phyloP scores from a whole-genome alignment of 2,797 vertebrate species.

The Dendrocincla tyrannina region DNA sequence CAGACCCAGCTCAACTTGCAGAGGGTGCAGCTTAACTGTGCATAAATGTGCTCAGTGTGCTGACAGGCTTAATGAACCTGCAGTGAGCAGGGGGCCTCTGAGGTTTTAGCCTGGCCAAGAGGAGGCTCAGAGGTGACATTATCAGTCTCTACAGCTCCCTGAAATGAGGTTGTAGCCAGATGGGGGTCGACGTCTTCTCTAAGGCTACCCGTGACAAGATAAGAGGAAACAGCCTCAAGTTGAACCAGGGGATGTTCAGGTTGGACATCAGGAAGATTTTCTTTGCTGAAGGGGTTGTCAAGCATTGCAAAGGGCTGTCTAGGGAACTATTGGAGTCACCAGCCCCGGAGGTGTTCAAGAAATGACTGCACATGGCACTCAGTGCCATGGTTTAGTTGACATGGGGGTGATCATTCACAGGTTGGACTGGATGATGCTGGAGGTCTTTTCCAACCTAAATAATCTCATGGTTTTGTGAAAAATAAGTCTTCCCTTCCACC shows the following conservation, averaged over 20 bases:
- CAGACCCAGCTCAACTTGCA: background rate
- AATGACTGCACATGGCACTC: background rate
- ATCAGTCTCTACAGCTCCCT: background rate
- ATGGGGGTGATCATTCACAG: too few relatives aligned
- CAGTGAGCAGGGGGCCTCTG: background rate
- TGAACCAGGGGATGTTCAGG: background rate
- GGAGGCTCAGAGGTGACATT: too few relatives aligned
- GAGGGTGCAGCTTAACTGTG: background rate
- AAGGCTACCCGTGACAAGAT: background rate
- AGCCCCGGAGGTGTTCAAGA: background rate
- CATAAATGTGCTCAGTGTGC: background rate
- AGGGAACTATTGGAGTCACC: background rate
- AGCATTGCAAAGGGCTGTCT: background rate
- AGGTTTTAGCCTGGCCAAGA: background rate
- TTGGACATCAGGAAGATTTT: background rate
- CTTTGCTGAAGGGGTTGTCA: background rate
- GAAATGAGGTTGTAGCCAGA: background rate
- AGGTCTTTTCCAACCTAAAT: background rate
- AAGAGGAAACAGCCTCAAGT: background rate
- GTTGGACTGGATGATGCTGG: background rate
- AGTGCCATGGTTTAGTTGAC: rapidly evolving
- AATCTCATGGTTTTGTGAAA: background rate
- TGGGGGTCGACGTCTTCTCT: background rate
- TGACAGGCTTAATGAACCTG: background rate
- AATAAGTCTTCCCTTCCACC: background rate